Conservation (phyloP, 2,113 vertebrate genomes). For the Microtus montanus region DNA sequence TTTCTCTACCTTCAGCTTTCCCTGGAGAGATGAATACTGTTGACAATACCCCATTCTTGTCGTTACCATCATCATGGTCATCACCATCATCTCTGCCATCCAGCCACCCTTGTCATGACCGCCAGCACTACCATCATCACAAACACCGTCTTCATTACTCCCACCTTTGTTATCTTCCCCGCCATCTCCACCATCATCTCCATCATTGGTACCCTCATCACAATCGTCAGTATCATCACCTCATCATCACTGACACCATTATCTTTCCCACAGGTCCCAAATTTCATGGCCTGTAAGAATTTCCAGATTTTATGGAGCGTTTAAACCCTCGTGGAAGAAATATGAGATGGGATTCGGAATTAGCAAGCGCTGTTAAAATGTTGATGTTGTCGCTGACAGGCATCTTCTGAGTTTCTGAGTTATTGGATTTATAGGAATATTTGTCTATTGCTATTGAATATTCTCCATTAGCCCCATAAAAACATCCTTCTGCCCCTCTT, state of each 20-base stretch:
- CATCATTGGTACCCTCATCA: not conserved
- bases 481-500: not conserved
- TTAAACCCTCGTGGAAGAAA: not conserved
- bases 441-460: not conserved
- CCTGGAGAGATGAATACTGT: not conserved
- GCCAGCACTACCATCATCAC: too few species aligned
- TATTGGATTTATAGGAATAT: not conserved
- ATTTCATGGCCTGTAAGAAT: not conserved
- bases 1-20: not conserved
- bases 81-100: too few species aligned
- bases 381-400: not conserved
- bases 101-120: too few species aligned
- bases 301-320: not conserved
- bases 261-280: not conserved
- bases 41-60: not conserved
- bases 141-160: too few species aligned
- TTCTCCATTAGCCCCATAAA: not conserved
- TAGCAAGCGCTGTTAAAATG: not conserved
- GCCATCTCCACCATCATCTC: too few species aligned
- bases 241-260: not conserved
- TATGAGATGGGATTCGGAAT: not conserved
- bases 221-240: not conserved
- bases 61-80: accelerated
- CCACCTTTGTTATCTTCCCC: not conserved
- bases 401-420: not conserved